Evolutionary conservation across 2,113 vertebrate species (phyloP), one percentile per base, ranked within the genome.

Genomic region (Guaruba guarouba): DNA sequence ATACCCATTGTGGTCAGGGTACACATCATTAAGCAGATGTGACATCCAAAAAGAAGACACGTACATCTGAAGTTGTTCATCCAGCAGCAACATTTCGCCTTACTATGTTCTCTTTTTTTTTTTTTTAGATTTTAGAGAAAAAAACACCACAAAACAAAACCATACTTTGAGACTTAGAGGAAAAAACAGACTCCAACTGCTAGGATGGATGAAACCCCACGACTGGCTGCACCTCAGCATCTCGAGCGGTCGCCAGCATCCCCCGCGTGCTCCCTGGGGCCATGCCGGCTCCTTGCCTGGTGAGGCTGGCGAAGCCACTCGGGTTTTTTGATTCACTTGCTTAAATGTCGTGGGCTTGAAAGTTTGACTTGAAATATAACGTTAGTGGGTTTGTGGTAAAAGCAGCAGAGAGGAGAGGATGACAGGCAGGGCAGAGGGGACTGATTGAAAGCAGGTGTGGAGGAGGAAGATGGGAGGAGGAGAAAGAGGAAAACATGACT

Each of bases 391-490:
- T 96, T 96, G 96, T 66, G 93, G 93, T 89, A 97, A 96, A 97
- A 92, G 90, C 92, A 83, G 92, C 88, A 96, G 85, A 95, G 76
- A 97, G 73, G 85, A 85, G 84, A 57, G 92, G 95, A 93, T 96
- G 96, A 96, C 93, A 96, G 91, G 88, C 81, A 2, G 96, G 95
- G 95, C 93, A 96, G 93, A 96, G 96, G 95, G 95, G 90, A 93
- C 93, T 71, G 93, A 92, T 96, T 94, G 95, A 96, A 97, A 96
- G 93, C 95, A 91, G 96, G 96, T 95, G 93, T 94, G 88, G 88
- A 93, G 96, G 95, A 96, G 96, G 93, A 92, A 88, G 86, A 96
- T 92, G 71, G 83, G 96, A 95, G 93, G 95, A 95, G 93, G 88
- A 92, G 86, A 84, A 97, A 92, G 88, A 89, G 71, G 83, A 80